Evolutionary conservation across 2,113 vertebrate genomes (phyloP).

Genomic region (Dendropsophus ebraccatus): DNA sequence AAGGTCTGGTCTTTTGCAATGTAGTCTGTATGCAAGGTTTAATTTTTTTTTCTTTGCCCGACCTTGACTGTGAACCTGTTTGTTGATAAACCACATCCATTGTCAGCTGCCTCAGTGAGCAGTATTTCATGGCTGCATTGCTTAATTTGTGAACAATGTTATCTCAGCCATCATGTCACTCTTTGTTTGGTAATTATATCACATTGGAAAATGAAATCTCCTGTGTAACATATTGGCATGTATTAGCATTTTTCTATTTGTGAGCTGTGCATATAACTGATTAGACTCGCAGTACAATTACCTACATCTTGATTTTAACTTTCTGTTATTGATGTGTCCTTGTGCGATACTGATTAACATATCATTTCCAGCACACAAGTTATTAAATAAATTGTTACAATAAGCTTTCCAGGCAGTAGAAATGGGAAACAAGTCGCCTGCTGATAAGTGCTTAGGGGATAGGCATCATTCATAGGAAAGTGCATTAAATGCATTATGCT

Average conservation of each 20-base stretch:
- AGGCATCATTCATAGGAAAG: not conserved
- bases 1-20: too few relatives aligned
- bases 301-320: not conserved
- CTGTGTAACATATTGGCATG: not conserved
- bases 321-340: constrained; percentile 37
- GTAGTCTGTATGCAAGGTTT: too few relatives aligned
- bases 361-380: constrained; percentile 40
- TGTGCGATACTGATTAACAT: constrained; percentile 33
- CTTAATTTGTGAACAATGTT: not conserved
- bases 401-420: constrained; percentile 17
- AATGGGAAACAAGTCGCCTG: constrained; percentile 14
- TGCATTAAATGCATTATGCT: not conserved
- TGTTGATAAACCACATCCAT: not conserved
- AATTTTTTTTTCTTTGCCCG: too few relatives aligned
- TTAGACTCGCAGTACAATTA: constrained; percentile 25
- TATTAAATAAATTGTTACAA: constrained; percentile 17
- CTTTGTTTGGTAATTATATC: not conserved
- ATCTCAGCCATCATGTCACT: not conserved
- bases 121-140: not conserved
- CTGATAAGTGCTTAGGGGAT: constrained; percentile 3
- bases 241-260: constrained; percentile 31
- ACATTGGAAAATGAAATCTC: constrained; percentile 11
- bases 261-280: not conserved
- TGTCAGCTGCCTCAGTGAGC: not conserved
- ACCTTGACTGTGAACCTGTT: not conserved